These are phyloP conservation scores for Spea bombifrons DNA, from an alignment of 2,113 vertebrate genomes.

Conservation along the genomic window DNA sequence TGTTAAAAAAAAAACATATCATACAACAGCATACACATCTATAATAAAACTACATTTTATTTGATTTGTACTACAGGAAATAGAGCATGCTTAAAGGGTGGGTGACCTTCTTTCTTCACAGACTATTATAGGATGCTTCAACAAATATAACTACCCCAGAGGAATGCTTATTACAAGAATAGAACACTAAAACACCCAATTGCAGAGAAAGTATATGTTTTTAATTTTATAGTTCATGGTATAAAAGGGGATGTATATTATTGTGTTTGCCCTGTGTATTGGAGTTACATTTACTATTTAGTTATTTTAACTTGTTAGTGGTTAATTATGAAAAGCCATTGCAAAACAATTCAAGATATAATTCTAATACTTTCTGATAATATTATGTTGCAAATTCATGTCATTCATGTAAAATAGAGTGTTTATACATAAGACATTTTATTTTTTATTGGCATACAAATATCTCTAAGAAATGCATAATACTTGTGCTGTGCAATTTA, in stretches of 20 bases:
- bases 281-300: too few relatives aligned
- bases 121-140: constrained; percentile 39
- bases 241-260: background rate
- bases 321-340: too few relatives aligned
- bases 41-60: constrained; percentile 36
- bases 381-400: background rate
- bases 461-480: too few relatives aligned
- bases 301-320: too few relatives aligned
- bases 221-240: background rate
- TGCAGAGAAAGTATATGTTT: background rate
- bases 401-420: too few relatives aligned
- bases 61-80: constrained; percentile 33
- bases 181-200: background rate
- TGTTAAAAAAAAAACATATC: too few relatives aligned
- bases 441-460: too few relatives aligned
- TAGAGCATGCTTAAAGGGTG: constrained; percentile 43
- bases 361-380: background rate
- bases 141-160: constrained; percentile 36
- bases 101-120: constrained; percentile 34
- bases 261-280: too few relatives aligned
- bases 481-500: too few relatives aligned
- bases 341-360: too few relatives aligned
- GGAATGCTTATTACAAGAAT: constrained; percentile 25
- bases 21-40: background rate
- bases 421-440: too few relatives aligned